phyloP scores from a whole-genome alignment of 2,888 invertebrate species.

The Drosophila mercatorum region DNA sequence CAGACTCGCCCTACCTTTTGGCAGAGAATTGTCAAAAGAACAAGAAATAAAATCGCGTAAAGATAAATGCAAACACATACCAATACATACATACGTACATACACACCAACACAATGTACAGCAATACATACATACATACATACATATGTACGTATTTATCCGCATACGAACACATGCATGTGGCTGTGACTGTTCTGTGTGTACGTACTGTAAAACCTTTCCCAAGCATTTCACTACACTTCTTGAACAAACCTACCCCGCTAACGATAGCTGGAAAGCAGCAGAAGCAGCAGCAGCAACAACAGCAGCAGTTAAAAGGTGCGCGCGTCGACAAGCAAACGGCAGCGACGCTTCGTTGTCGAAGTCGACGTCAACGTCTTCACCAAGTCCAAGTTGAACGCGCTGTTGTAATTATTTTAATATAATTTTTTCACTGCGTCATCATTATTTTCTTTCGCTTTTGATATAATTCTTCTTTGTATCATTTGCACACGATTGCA shows the following conservation, averaged over 20 bases:
- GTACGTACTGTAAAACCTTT: slow-evolving; percentile 55
- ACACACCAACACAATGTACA: slow-evolving; percentile 11
- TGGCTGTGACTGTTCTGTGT: slow-evolving; percentile 15
- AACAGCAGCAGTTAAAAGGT: slow-evolving; percentile 54
- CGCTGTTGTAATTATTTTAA: slow-evolving; percentile 79
- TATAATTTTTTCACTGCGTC: slow-evolving; percentile 78
- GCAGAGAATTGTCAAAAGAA: slow-evolving; percentile 54
- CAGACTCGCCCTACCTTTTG: slow-evolving; percentile 54
- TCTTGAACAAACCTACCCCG: slow-evolving; percentile 72
- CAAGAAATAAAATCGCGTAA: slow-evolving; percentile 46
- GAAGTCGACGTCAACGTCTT: slow-evolving; percentile 53
- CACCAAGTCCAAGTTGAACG: slow-evolving; percentile 67
- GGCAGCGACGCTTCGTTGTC: slow-evolving; percentile 56
- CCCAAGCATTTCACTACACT: slow-evolving; percentile 69
- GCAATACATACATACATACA: not conserved
- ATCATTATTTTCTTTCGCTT: slow-evolving; percentile 79
- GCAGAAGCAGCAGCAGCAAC: slow-evolving; percentile 21
- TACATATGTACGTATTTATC: not conserved
- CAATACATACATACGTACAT: not conserved
- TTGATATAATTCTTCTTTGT: slow-evolving; percentile 79
- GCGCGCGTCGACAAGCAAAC: slow-evolving; percentile 62
- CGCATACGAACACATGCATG: slow-evolving; percentile 12
- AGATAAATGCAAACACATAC: slow-evolving; percentile 34
- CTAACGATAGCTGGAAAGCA: slow-evolving; percentile 52
- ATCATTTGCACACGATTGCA: slow-evolving; percentile 77